phyloP scores from a whole-genome alignment of 2,797 vertebrate genomes.

The Acipenser transmontanus region DNA sequence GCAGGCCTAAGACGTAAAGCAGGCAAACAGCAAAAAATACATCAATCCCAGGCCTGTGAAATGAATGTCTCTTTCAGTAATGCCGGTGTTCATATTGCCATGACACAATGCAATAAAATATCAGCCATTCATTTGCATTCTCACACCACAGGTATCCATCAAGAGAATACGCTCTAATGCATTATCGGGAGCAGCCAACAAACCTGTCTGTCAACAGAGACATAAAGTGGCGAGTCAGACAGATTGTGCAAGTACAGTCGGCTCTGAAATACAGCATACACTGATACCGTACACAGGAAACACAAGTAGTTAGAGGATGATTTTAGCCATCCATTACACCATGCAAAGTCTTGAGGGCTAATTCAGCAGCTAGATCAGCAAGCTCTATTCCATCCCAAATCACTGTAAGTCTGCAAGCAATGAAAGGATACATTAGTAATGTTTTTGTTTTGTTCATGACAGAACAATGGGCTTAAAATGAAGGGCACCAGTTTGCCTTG shows the following conservation, averaged over 20 bases:
- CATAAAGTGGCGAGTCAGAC: conserved; percentile 51
- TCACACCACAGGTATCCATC: conserved; percentile 41
- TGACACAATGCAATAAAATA: conserved; percentile 33
- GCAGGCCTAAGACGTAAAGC: conserved; percentile 46
- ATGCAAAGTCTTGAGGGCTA: not conserved
- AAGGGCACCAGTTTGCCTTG: not conserved
- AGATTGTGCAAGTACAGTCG: conserved; percentile 37
- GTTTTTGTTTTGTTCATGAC: not conserved
- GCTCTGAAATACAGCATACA: conserved; percentile 30
- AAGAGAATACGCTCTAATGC: conserved; percentile 23
- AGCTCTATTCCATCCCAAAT: not conserved
- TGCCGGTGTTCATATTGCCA: conserved; percentile 33
- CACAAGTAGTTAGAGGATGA: not conserved
- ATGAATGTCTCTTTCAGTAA: conserved; percentile 47
- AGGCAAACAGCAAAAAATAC: conserved; percentile 22
- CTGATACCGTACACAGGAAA: not conserved
- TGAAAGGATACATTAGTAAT: not conserved
- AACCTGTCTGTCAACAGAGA: conserved; percentile 33
- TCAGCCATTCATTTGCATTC: conserved; percentile 46
- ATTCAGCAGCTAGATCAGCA: not conserved
- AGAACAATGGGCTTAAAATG: not conserved
- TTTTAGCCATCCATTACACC: not conserved
- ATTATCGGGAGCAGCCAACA: conserved; percentile 31
- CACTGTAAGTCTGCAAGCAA: not conserved
- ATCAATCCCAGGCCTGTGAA: conserved; percentile 46